phyloP scores from a whole-genome alignment of 2,888 invertebrate genomes.

The Acrocera orbiculus region DNA sequence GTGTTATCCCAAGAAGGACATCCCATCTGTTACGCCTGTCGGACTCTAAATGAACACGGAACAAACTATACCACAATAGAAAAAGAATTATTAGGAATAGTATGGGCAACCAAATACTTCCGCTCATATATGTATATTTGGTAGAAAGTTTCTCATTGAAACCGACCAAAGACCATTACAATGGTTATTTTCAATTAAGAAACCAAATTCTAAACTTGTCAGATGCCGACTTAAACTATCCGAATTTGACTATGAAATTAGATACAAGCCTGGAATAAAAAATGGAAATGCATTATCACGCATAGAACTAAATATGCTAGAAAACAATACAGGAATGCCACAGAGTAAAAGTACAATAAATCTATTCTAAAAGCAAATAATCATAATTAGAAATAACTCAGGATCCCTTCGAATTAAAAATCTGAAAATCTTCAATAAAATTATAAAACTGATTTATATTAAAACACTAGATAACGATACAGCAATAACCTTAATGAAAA shows the following conservation, averaged over 20 bases:
- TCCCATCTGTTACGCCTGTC: constrained; percentile 16
- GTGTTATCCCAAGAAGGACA: constrained; percentile 13
- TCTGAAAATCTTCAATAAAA: not conserved
- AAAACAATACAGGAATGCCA: not conserved
- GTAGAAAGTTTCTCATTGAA: constrained; percentile 20
- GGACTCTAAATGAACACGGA: constrained; percentile 13
- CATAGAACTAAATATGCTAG: not conserved
- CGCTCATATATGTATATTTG: constrained; percentile 20
- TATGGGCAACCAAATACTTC: constrained; percentile 20
- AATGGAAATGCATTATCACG: constrained; percentile 1
- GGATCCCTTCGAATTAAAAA: not conserved
- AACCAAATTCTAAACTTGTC: constrained; percentile 20
- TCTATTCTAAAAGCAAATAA: not conserved
- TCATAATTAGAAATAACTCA: not conserved
- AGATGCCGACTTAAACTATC: constrained; percentile 20
- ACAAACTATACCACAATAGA: constrained; percentile 16
- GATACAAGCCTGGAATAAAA: constrained; percentile 9
- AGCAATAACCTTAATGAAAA: not conserved
- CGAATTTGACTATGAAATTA: constrained; percentile 14
- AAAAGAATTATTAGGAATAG: constrained; percentile 19
- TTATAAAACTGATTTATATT: not conserved
- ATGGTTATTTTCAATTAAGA: constrained; percentile 22
- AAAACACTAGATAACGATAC: not conserved
- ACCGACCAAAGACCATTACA: constrained; percentile 24
- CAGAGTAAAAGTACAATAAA: not conserved